Conservation (phyloP, 2,797 vertebrate species). For the Leptodactylus fallax region DNA sequence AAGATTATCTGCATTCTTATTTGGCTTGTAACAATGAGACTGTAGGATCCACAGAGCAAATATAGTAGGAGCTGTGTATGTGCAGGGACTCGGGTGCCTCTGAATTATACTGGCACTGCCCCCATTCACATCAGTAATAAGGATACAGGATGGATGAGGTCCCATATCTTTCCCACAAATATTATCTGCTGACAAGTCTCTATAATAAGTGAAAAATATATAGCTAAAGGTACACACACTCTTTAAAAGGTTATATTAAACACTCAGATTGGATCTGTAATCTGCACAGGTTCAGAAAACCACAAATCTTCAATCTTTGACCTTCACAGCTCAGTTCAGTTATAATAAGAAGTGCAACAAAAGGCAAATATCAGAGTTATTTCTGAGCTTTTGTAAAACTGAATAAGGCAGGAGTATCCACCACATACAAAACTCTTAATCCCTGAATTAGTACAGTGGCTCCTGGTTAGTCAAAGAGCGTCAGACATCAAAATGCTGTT, state of each 20-base stretch:
- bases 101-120: background rate
- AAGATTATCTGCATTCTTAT: background rate
- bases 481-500: background rate
- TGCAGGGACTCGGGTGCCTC: background rate
- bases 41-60: no score
- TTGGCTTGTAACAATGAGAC: background rate
- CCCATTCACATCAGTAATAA: background rate
- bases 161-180: background rate
- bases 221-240: background rate
- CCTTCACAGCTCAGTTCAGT: background rate
- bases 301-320: slow-evolving; percentile 16
- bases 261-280: background rate
- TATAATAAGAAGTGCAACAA: background rate
- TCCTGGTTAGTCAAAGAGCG: background rate
- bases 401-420: background rate
- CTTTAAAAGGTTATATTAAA: background rate
- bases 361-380: slow-evolving; percentile 18
- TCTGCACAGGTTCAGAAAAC: slow-evolving; percentile 8
- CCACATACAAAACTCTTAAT: background rate
- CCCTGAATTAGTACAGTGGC: background rate
- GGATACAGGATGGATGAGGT: background rate
- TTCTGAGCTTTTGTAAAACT: background rate
- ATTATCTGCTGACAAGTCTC: slow-evolving; percentile 7
- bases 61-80: background rate
- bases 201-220: background rate